Percentiles rank a stretch among this genome's conserved stretches.
Conservation (phyloP, 2,888 invertebrate genomes). For the Formica aserva region DNA sequence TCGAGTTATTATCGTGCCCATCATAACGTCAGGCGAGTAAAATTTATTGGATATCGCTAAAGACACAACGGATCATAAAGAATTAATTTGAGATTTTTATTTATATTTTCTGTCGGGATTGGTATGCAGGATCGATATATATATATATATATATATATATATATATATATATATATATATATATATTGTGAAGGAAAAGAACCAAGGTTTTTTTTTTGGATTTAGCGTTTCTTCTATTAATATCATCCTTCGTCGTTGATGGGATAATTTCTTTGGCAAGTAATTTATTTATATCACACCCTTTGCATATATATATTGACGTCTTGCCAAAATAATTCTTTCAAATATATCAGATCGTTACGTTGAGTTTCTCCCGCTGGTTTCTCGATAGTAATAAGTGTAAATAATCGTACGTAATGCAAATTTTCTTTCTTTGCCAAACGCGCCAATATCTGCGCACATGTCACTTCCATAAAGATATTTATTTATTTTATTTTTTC, state of each 20-base stretch:
- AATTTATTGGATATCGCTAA: conserved; percentile 7
- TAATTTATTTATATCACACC: background rate
- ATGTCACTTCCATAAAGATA: background rate
- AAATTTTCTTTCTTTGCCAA: background rate
- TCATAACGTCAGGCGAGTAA: background rate
- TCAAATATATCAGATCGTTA: background rate
- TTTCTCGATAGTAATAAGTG: background rate
- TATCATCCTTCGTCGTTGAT: background rate
- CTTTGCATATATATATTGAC: background rate
- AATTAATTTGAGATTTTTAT: background rate
- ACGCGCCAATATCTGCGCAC: background rate
- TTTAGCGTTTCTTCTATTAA: background rate
- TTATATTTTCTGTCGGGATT: background rate
- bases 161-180: background rate
- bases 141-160: background rate
- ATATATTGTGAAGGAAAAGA: background rate
- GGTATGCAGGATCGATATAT: background rate
- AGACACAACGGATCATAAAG: background rate
- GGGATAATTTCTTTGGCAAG: conserved; percentile 5
- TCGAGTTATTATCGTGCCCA: conserved; percentile 6
- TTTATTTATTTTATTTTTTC: background rate
- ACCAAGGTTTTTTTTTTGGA: background rate
- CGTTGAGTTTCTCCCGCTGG: background rate
- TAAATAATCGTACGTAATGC: background rate
- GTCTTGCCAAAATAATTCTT: background rate